Conservation (phyloP, 2,888 invertebrate genomes). For the Microdon myrmicae region DNA sequence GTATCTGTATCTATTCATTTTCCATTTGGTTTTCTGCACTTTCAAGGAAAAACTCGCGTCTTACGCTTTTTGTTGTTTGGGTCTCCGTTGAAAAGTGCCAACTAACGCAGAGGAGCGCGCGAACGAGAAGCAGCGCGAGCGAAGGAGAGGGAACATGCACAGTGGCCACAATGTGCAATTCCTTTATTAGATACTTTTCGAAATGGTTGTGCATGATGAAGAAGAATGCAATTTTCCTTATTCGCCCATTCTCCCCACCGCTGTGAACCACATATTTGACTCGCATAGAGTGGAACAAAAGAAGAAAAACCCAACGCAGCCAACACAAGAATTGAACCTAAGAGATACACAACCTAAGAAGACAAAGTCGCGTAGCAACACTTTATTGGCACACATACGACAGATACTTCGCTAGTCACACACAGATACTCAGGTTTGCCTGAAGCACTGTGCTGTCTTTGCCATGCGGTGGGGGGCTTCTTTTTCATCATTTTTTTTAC, state of each 20-base stretch:
- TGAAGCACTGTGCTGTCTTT: too few species aligned
- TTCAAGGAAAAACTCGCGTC: too few species aligned
- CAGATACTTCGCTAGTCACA: constrained; percentile 18
- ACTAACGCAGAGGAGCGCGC: neutral
- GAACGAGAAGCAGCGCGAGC: constrained; percentile 34
- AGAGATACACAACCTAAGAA: constrained; percentile 4
- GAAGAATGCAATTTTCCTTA: constrained; percentile 52
- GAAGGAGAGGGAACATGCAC: constrained; percentile 41
- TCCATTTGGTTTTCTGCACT: constrained; percentile 4
- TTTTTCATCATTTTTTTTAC: constrained; percentile 10
- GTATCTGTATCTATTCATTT: constrained; percentile 24
- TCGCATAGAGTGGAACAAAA: constrained; percentile 1
- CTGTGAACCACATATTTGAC: too few species aligned
- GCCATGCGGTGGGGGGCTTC: too few species aligned
- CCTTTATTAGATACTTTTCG: constrained; percentile 46
- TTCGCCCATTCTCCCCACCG: too few species aligned
- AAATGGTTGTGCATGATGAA: constrained; percentile 45
- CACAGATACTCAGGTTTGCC: constrained; percentile 36
- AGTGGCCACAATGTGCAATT: constrained; percentile 50
- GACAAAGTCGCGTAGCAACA: constrained; percentile 22
- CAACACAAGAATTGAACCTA: constrained; percentile 1
- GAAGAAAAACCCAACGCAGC: too few species aligned
- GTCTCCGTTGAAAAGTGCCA: constrained; percentile 1
- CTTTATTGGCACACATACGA: constrained; percentile 37
- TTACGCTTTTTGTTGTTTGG: too few species aligned